Evolutionary conservation across 2,888 invertebrate species (phyloP).

Genomic region (Entomobrya proxima): DNA sequence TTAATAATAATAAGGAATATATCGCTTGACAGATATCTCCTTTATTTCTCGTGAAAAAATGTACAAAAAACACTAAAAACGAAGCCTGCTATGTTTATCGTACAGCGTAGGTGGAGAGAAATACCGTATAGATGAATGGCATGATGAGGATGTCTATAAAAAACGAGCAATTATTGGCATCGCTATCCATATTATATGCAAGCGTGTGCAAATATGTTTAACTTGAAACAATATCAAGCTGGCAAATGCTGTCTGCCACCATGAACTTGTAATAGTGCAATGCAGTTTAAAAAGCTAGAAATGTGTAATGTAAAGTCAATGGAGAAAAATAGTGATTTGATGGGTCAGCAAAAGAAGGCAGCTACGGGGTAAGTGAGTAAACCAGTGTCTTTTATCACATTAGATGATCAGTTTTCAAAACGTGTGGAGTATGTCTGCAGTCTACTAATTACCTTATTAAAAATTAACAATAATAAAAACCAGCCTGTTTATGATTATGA

Average conservation of each 20-base stretch:
- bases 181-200: neutral
- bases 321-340: neutral
- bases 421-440: slow-evolving; percentile 19
- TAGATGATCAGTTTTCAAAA: slow-evolving; percentile 16
- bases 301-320: neutral
- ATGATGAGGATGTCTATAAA: slow-evolving; percentile 10
- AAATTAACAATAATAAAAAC: slow-evolving; percentile 53
- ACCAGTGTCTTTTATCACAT: slow-evolving; percentile 10
- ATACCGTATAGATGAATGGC: neutral
- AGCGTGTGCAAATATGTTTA: neutral
- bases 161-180: neutral
- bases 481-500: slow-evolving; percentile 43
- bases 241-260: neutral
- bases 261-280: slow-evolving; percentile 3
- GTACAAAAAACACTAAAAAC: neutral
- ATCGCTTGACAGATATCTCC: neutral
- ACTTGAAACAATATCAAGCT: neutral
- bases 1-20: slow-evolving; percentile 4
- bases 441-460: slow-evolving; percentile 53
- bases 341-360: neutral
- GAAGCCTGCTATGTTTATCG: neutral
- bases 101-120: neutral
- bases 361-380: neutral
- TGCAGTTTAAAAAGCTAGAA: neutral
- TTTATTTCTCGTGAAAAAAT: slow-evolving; percentile 10